Conservation (phyloP, 1,140 invertebrate species). For the Oppia nitens region DNA sequence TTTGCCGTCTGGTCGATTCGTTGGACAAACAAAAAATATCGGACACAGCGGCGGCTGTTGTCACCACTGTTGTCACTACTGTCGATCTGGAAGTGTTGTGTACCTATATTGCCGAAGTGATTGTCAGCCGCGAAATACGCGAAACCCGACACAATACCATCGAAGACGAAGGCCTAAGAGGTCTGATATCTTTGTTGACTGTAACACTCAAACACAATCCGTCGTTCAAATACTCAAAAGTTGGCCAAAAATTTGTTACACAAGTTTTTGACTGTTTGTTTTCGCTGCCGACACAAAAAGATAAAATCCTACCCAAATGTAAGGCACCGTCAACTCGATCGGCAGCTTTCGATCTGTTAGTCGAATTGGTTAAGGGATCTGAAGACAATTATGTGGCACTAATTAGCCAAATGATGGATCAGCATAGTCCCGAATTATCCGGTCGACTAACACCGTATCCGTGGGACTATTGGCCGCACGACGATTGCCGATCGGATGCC, state of each 20-base stretch:
- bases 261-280: slow-evolving; percentile 73
- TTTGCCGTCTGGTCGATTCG: slow-evolving; percentile 68
- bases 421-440: slow-evolving; percentile 51
- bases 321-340: slow-evolving; percentile 72
- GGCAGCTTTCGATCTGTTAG: slow-evolving; percentile 70
- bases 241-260: slow-evolving; percentile 39
- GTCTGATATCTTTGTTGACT: slow-evolving; percentile 64
- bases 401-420: slow-evolving; percentile 58
- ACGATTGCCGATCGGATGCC: slow-evolving; percentile 77
- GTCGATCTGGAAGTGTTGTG: slow-evolving; percentile 54
- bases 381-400: slow-evolving; percentile 69
- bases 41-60: background rate
- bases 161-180: slow-evolving; percentile 77
- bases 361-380: slow-evolving; percentile 63
- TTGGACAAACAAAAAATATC: slow-evolving; percentile 54
- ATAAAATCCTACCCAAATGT: slow-evolving; percentile 73
- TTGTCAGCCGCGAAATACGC: slow-evolving; percentile 55
- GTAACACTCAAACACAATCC: slow-evolving; percentile 74
- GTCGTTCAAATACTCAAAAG: slow-evolving; percentile 58
- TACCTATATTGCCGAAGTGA: slow-evolving; percentile 49
- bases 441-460: slow-evolving; percentile 66
- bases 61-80: too few species aligned
- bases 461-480: slow-evolving; percentile 93
- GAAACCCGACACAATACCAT: slow-evolving; percentile 59
- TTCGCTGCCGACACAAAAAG: slow-evolving; percentile 60